phyloP scores from a whole-genome alignment of 2,797 vertebrate genomes.

The Diglossa cyanea region DNA sequence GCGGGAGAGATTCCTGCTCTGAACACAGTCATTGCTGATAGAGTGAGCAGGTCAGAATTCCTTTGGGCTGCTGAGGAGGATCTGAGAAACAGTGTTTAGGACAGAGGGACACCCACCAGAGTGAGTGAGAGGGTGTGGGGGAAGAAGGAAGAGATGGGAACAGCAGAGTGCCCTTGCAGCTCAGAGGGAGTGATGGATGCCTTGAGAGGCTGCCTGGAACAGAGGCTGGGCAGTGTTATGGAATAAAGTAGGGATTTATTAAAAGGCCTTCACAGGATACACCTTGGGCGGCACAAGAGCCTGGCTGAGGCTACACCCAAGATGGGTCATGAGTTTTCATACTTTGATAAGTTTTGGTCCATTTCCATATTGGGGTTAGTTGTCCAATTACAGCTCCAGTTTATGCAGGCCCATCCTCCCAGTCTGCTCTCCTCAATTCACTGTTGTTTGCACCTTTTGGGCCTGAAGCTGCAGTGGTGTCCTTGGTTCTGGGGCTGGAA shows the following conservation, averaged over 20 bases:
- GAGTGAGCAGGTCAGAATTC: background rate
- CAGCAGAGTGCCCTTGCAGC: background rate
- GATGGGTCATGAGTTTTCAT: background rate
- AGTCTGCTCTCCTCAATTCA: background rate
- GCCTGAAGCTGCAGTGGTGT: background rate
- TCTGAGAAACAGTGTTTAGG: background rate
- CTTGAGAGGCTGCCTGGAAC: background rate
- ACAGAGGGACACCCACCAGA: background rate
- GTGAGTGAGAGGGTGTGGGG: background rate
- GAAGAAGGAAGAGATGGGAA: background rate
- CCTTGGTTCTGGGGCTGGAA: background rate
- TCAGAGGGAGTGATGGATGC: background rate
- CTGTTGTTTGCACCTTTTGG: background rate
- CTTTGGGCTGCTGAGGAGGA: background rate
- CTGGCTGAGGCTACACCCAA: background rate
- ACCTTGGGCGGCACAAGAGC: background rate
- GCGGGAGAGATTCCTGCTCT: background rate
- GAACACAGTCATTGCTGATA: background rate
- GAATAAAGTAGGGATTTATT: background rate
- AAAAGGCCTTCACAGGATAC: background rate
- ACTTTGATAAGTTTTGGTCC: background rate
- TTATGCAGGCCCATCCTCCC: background rate
- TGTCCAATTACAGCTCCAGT: background rate
- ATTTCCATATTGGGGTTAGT: background rate
- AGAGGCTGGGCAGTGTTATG: background rate